These are phyloP conservation scores for Heliothis virescens DNA, from an alignment of 1,140 invertebrate genomes.

Conservation along the genomic window DNA sequence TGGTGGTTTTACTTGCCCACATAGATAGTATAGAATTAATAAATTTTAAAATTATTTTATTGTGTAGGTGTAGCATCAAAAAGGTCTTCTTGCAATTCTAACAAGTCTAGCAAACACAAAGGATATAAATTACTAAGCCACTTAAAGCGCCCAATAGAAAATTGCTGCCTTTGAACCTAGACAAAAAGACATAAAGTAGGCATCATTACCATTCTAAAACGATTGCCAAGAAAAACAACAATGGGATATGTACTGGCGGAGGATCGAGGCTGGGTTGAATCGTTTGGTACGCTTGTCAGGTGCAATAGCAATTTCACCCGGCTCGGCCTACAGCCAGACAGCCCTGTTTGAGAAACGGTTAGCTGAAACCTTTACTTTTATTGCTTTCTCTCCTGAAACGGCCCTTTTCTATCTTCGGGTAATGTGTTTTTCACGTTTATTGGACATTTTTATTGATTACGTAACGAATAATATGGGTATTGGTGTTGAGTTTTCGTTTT, in stretches of 20 bases:
- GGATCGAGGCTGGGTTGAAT: constrained; percentile 38
- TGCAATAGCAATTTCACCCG: constrained; percentile 68
- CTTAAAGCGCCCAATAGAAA: not conserved
- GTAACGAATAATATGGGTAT: not conserved
- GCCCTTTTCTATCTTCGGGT: constrained; percentile 42
- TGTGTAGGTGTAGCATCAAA: too few species aligned
- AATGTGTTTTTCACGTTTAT: constrained; percentile 47
- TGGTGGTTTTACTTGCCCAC: too few species aligned
- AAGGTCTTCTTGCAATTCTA: not conserved
- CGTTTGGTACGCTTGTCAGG: constrained; percentile 64
- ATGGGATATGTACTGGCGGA: constrained; percentile 41
- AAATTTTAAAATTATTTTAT: too few species aligned
- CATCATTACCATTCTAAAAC: constrained; percentile 42
- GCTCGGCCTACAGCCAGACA: constrained; percentile 56
- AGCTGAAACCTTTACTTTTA: constrained; percentile 71
- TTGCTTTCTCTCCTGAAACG: constrained; percentile 55
- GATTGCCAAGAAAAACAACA: constrained; percentile 48
- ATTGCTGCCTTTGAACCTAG: not conserved
- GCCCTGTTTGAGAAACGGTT: constrained; percentile 64
- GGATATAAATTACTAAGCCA: not conserved
- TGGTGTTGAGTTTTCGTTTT: not conserved
- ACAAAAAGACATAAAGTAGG: constrained; percentile 29
- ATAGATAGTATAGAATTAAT: too few species aligned
- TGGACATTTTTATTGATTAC: constrained; percentile 46
- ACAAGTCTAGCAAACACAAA: not conserved